A percentile compares a stretch with the other conserved stretches of the same genome.
These are phyloP conservation scores for Agrochola lychnidis DNA, from an alignment of 2,888 invertebrate genomes.

Conservation along the genomic window DNA sequence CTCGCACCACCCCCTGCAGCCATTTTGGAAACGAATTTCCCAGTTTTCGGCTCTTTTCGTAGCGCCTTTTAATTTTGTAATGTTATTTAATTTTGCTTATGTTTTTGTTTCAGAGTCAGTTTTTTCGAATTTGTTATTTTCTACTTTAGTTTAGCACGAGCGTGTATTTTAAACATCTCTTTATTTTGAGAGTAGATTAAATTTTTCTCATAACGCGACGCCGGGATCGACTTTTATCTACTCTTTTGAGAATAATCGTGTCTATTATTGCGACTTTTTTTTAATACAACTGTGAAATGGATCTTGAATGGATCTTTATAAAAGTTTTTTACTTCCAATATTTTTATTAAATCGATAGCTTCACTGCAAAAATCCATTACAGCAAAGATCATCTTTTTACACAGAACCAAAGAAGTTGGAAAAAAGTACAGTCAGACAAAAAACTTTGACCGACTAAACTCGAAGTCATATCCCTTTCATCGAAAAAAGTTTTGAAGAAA, in stretches of 20 bases:
- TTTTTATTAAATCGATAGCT: constrained; percentile 27
- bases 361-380: constrained; percentile 15
- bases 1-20: constrained; percentile 86
- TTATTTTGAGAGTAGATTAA: constrained; percentile 20
- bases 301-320: constrained; percentile 21
- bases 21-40: constrained; percentile 88
- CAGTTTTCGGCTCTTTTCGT: constrained; percentile 88
- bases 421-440: constrained; percentile 42
- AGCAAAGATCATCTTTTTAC: constrained; percentile 11
- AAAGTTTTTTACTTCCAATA: constrained; percentile 28
- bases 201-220: constrained; percentile 19
- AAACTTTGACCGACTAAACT: constrained; percentile 26
- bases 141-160: constrained; percentile 43
- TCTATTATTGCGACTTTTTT: constrained; percentile 20
- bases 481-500: constrained; percentile 51
- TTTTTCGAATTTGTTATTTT: constrained; percentile 63
- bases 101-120: constrained; percentile 70
- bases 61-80: constrained; percentile 87
- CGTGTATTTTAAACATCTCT: constrained; percentile 33
- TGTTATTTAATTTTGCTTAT: constrained; percentile 81
- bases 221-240: constrained; percentile 9
- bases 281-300: constrained; percentile 21
- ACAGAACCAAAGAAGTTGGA: background rate
- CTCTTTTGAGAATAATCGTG: constrained; percentile 13
- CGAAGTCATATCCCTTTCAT: constrained; percentile 26